Percentiles rank a stretch among this genome's conserved stretches.
These are phyloP conservation scores for Spongilla lacustris DNA, from an alignment of 37 sponge, comb jelly and placozoan species.

Conservation along the genomic window DNA sequence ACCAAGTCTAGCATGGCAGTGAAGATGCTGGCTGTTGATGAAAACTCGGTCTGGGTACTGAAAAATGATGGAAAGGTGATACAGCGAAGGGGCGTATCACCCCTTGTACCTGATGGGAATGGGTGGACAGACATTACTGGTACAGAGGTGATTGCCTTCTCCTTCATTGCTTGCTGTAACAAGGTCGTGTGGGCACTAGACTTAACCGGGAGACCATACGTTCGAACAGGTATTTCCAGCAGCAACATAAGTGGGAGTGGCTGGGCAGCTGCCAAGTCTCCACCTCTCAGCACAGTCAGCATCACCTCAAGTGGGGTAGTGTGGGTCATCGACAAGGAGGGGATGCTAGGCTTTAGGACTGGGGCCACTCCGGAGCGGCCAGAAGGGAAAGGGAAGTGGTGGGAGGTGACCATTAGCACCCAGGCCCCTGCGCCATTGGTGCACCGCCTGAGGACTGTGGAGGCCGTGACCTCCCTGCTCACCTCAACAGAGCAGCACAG, in stretches of 20 bases:
- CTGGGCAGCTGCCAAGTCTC: conserved; percentile 54
- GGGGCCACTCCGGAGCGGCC: conserved; percentile 46
- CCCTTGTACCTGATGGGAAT: conserved; percentile 41
- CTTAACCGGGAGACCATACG: conserved; percentile 16
- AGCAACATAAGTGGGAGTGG: conserved; percentile 26
- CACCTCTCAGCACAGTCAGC: conserved; percentile 28
- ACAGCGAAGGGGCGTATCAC: conserved; percentile 54
- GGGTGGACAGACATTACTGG: conserved; percentile 54
- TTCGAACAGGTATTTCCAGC: conserved; percentile 47
- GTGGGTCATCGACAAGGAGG: conserved; percentile 67
- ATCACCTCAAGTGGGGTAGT: conserved; percentile 49
- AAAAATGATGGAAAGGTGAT: conserved; percentile 56
- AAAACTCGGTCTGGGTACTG: conserved; percentile 55
- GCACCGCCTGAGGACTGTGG: neutral
- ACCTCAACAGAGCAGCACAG: conserved; percentile 5
- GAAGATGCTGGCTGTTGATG: conserved; percentile 50
- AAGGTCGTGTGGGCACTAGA: conserved; percentile 54
- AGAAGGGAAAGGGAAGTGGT: conserved; percentile 69
- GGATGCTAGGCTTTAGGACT: conserved; percentile 61
- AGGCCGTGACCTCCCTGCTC: conserved; percentile 24
- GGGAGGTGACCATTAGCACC: conserved; percentile 60
- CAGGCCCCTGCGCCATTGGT: neutral
- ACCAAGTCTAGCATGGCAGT: conserved; percentile 27
- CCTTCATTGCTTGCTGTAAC: conserved; percentile 32
- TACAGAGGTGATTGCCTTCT: conserved; percentile 13